Base-by-base conservation (phyloP, 2,113 vertebrate species). In the Pavo muticus region DNA sequence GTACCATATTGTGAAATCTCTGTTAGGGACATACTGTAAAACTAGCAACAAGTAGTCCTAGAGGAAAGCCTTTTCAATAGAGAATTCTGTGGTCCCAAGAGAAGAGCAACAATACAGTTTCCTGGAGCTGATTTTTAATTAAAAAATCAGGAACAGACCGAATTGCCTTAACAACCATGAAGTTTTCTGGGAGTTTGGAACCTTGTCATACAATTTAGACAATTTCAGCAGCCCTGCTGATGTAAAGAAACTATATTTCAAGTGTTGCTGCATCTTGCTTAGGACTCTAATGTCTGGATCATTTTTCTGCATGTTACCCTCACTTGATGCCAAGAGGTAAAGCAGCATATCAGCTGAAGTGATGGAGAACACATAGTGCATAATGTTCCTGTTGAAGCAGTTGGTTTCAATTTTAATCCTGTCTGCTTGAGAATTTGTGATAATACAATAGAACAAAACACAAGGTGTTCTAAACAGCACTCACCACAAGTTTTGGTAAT, bases 91-190 rank as follows among this genome's bases (percentile, higher is more conserved):
- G 45, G 61, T 87, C 78, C 71, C 72, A 70, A 73, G 75, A 87
- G 91, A 90, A 80, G 27, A 69, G 20, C 30, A 54, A 84, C 56
- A 91, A 73, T 59, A 40, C 37, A 82, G 48, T 90, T 90, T 91
- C 59, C 56, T 90, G 75, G 24, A 87, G 71, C 20, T 73, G 60
- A 44, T 73, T 91, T 95, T 90, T 90, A 91, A 73, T 45, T 82
- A 84, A 9, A 4, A 14, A 50, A 85, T 73, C 50, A 85, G 72
- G n/a, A 90, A 76, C 5, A 72, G 68, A 61, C 21, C 5, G n/a
- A 75, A 80, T 76, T 83, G 27, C 63, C 44, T 85, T 88, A 93
- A 48, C 18, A 82, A 60, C 13, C 61, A 20, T n/a, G 67, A 77
- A 76, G 12, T 8, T 65, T 71, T 89, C 30, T 18, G 8, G 18